Evolutionary conservation across 2,113 vertebrate species (phyloP).

Genomic region (Coturnix japonica): DNA sequence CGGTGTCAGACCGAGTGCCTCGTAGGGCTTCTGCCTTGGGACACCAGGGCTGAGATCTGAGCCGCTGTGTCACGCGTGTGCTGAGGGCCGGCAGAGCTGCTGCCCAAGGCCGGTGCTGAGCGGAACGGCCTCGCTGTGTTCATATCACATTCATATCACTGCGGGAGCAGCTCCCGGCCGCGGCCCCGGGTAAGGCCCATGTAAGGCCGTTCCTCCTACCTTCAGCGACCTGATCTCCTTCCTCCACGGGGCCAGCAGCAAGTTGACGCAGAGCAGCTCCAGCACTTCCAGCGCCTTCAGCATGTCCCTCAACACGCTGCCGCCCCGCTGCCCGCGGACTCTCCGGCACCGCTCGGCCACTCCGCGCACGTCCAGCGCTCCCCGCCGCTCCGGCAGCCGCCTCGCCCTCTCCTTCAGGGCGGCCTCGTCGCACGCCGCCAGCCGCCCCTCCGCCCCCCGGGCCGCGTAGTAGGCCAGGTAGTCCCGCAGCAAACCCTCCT

Average conservation of each 20-base stretch:
- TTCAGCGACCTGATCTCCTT: conserved; percentile 74
- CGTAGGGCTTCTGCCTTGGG: no score
- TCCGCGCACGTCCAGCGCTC: background rate
- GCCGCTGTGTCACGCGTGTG: background rate
- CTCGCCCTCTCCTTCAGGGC: conserved; percentile 14
- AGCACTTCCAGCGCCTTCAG: conserved; percentile 63
- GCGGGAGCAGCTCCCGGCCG: no score
- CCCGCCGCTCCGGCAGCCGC: background rate
- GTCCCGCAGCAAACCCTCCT: background rate
- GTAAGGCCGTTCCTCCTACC: conserved; percentile 22
- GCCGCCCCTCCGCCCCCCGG: background rate
- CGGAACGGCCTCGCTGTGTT: no score
- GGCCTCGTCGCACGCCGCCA: conserved; percentile 1
- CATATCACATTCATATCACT: no score
- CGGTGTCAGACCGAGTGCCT: no score
- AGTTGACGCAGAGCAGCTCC: conserved; percentile 73
- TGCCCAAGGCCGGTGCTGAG: background rate
- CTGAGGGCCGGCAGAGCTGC: background rate
- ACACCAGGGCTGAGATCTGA: no score
- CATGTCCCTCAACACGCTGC: background rate
- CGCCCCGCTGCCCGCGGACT: background rate
- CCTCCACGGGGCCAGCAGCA: conserved; percentile 73
- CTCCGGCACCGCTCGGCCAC: conserved; percentile 15
- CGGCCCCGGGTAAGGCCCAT: no score
- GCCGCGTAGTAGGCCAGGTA: conserved; percentile 31